These are phyloP conservation scores for Gadopsis bispinosus DNA, from an alignment of 2,797 vertebrate genomes.

Conservation along the genomic window DNA sequence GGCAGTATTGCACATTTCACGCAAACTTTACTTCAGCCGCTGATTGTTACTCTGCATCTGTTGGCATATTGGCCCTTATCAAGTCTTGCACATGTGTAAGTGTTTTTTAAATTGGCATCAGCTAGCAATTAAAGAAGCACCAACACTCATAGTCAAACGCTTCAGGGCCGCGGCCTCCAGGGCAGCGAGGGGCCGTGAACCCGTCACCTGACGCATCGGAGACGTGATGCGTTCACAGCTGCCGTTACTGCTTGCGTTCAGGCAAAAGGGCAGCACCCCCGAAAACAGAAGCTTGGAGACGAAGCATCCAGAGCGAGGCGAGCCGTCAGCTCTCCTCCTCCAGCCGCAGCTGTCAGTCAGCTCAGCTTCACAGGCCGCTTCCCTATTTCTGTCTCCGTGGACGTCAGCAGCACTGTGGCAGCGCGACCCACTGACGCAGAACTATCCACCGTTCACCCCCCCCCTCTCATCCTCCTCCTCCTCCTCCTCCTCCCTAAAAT, in stretches of 20 bases:
- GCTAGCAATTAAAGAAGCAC: too few relatives aligned
- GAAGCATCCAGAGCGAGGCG: conserved; percentile 42
- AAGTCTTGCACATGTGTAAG: not conserved
- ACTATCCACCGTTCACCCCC: conserved; percentile 50
- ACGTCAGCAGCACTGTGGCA: conserved; percentile 73
- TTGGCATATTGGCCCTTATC: not conserved
- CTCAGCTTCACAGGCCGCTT: conserved; percentile 67
- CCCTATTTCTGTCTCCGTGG: conserved; percentile 75
- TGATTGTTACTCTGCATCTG: not conserved
- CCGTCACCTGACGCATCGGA: not conserved
- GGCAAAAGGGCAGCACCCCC: not conserved
- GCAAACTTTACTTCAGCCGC: not conserved
- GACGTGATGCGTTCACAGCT: not conserved
- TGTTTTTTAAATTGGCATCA: too few relatives aligned
- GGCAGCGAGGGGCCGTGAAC: not conserved
- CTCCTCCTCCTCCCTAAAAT: conserved; percentile 44
- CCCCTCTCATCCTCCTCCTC: not conserved
- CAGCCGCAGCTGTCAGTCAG: conserved; percentile 69
- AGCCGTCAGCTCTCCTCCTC: conserved; percentile 46
- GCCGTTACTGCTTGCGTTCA: not conserved
- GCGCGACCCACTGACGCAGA: conserved; percentile 72
- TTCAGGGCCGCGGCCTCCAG: not conserved
- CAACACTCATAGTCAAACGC: not conserved
- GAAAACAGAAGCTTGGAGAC: conserved; percentile 47
- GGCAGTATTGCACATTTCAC: conserved; percentile 69